Conservation (phyloP, 2,888 invertebrate species). For the Gibbula magus region DNA sequence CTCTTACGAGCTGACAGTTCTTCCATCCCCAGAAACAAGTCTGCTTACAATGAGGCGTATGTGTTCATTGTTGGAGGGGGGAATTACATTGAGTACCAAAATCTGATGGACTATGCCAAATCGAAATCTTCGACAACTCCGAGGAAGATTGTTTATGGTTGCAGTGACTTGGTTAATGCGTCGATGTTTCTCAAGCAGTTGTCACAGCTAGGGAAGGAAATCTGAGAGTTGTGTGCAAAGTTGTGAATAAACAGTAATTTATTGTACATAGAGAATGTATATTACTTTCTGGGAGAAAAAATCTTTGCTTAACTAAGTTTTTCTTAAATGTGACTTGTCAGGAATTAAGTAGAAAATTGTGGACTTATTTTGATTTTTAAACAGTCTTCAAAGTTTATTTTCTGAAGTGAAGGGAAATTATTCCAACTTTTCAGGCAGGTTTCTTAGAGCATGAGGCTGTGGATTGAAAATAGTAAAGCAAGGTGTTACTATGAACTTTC, state of each 20-base stretch:
- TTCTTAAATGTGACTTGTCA: no score
- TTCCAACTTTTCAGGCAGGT: no score
- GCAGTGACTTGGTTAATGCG: conserved; percentile 94
- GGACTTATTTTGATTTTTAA: no score
- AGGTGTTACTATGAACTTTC: no score
- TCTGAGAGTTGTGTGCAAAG: conserved; percentile 20
- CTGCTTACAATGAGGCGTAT: conserved; percentile 74
- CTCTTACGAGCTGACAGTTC: conserved; percentile 81
- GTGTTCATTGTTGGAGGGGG: conserved; percentile 80
- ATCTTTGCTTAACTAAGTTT: no score
- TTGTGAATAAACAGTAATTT: neutral
- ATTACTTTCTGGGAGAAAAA: no score
- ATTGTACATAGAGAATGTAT: neutral
- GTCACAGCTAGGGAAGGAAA: conserved; percentile 52
- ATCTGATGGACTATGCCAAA: conserved; percentile 95
- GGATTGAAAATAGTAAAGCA: no score
- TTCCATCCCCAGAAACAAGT: conserved; percentile 69
- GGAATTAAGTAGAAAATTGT: no score
- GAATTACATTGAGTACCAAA: conserved; percentile 99
- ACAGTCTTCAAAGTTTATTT: no score
- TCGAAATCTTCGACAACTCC: conserved; percentile 79
- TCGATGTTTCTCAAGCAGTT: conserved; percentile 93
- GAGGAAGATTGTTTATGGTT: conserved; percentile 94
- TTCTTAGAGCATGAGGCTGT: no score
- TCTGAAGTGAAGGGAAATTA: no score